These are phyloP conservation scores for Eupelmus urozonus DNA, from an alignment of 2,888 invertebrate species.

Conservation along the genomic window DNA sequence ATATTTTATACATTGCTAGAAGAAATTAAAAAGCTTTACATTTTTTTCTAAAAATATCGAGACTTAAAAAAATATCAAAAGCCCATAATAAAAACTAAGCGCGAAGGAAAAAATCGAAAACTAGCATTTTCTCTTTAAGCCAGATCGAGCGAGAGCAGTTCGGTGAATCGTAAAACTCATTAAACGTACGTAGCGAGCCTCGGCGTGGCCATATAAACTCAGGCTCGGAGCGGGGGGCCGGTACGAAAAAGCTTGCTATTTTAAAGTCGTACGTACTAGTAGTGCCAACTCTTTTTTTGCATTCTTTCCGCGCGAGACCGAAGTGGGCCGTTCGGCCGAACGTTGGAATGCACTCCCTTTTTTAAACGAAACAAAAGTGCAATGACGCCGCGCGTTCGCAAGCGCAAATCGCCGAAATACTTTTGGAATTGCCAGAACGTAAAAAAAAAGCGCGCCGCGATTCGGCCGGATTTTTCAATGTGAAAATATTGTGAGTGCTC, in stretches of 20 bases:
- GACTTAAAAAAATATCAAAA: too few species aligned
- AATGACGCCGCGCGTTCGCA: conserved; percentile 18
- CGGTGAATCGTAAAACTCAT: too few species aligned
- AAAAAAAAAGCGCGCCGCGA: background rate
- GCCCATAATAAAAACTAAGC: too few species aligned
- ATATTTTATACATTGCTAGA: too few species aligned
- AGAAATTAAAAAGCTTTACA: too few species aligned
- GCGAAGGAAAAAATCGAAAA: too few species aligned
- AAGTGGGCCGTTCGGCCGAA: conserved; percentile 45
- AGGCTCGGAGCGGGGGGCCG: too few species aligned
- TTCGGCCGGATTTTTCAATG: background rate
- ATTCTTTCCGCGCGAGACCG: conserved; percentile 28
- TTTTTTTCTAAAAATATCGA: too few species aligned
- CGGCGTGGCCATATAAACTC: too few species aligned
- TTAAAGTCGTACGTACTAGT: conserved; percentile 49
- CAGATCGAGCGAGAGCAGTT: too few species aligned
- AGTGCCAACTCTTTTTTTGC: conserved; percentile 55
- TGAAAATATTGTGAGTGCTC: conserved; percentile 15
- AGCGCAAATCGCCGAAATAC: conserved; percentile 43
- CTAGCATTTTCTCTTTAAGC: too few species aligned
- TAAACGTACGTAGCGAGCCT: too few species aligned
- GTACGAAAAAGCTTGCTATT: conserved; percentile 55
- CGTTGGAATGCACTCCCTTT: conserved; percentile 46
- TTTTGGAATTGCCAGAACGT: conserved; percentile 13
- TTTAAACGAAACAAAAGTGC: conserved; percentile 50